Conservation (phyloP, 2,113 vertebrate genomes). For the Ptychochromis oligacanthus region DNA sequence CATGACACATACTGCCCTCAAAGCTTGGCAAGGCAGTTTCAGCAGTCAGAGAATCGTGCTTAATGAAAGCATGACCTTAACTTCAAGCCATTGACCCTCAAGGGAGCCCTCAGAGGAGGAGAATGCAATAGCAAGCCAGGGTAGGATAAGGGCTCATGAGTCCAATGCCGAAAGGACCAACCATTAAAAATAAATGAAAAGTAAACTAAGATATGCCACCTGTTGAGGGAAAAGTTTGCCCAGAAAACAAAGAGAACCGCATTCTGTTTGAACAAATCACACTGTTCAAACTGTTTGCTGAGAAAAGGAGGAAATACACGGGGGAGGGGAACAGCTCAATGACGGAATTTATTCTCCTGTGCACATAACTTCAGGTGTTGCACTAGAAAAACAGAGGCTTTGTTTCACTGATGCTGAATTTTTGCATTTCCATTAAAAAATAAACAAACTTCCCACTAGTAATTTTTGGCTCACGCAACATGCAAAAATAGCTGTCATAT, state of each 20-base stretch:
- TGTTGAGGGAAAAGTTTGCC: slow-evolving; percentile 59
- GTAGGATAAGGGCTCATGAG: slow-evolving; percentile 15
- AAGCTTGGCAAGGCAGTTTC: not conserved
- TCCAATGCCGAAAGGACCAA: slow-evolving; percentile 25
- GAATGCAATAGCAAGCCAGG: slow-evolving; percentile 1
- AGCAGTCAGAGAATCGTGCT: slow-evolving; percentile 22
- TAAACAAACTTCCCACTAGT: not conserved
- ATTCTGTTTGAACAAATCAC: slow-evolving; percentile 72
- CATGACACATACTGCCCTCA: slow-evolving; percentile 11
- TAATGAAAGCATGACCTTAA: slow-evolving; percentile 40
- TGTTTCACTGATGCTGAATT: not conserved
- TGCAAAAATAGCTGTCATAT: not conserved
- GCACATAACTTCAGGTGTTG: not conserved
- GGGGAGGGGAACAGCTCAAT: not conserved
- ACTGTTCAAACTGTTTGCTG: slow-evolving; percentile 69
- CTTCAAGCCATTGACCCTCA: slow-evolving; percentile 42
- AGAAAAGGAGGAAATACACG: not conserved
- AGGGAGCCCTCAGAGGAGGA: slow-evolving; percentile 2
- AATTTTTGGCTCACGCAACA: not conserved
- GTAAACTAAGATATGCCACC: slow-evolving; percentile 63
- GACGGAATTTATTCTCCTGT: slow-evolving; percentile 12
- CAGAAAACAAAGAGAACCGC: slow-evolving; percentile 45
- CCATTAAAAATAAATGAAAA: slow-evolving; percentile 76
- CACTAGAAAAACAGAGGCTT: not conserved
- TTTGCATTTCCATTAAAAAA: slow-evolving; percentile 11